Evolutionary conservation across 35 echinoderm and acorn worm genomes (phyloP).

Genomic region (Lytechinus variegatus): DNA sequence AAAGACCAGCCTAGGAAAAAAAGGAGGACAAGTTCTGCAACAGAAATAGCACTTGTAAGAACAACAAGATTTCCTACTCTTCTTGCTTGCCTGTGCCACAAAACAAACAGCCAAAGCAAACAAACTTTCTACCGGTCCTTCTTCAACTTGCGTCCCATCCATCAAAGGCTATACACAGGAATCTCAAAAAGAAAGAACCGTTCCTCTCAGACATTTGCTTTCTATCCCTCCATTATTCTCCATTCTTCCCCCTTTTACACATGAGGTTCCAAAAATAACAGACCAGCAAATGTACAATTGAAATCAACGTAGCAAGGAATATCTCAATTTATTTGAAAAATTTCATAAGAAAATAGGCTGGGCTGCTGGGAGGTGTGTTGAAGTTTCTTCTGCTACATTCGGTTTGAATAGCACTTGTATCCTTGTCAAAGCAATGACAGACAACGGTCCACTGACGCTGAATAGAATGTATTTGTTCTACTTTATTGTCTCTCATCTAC

Average conservation of each 20-base stretch:
- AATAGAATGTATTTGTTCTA: background rate
- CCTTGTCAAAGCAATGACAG: background rate
- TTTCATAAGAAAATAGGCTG: background rate
- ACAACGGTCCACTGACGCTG: background rate
- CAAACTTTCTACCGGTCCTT: conserved; percentile 1
- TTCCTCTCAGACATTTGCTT: background rate
- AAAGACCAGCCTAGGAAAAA: background rate
- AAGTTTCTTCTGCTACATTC: background rate
- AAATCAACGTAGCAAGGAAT: background rate
- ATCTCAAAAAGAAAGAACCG: background rate
- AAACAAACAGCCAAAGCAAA: background rate
- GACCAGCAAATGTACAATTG: background rate
- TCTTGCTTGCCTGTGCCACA: background rate
- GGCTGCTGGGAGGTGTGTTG: background rate
- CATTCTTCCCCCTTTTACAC: background rate
- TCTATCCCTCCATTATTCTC: background rate
- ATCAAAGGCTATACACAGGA: background rate
- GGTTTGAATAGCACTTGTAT: background rate
- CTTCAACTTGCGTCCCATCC: background rate
- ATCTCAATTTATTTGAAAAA: background rate
- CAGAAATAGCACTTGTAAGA: conserved; percentile 18
- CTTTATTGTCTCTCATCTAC: background rate
- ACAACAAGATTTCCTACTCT: background rate
- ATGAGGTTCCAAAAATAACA: conserved; percentile 14
- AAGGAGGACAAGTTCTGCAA: background rate